Conservation (phyloP, 2,113 vertebrate genomes). For the Poeciliopsis turrubarensis region DNA sequence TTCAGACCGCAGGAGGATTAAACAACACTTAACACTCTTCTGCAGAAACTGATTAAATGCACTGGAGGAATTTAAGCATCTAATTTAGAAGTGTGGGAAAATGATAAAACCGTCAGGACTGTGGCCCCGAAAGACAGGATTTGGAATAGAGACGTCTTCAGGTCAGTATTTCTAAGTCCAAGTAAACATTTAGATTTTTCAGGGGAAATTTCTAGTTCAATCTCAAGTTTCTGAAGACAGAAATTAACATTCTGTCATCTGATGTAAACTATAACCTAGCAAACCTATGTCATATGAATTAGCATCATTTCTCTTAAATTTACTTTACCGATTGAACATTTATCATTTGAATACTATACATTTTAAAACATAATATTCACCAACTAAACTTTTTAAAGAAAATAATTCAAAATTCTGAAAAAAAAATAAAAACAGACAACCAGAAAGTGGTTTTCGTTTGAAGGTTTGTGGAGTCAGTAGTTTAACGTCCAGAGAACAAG, state of each 20-base stretch:
- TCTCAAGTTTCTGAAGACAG: background rate
- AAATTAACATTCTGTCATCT: background rate
- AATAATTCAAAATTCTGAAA: background rate
- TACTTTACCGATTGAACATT: background rate
- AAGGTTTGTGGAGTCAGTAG: background rate
- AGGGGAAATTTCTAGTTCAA: background rate
- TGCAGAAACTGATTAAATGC: background rate
- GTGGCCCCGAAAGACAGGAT: background rate
- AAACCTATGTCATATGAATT: background rate
- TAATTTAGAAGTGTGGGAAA: background rate
- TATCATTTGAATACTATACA: background rate
- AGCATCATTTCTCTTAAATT: background rate
- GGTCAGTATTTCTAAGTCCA: background rate
- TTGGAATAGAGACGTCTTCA: background rate
- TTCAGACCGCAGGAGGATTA: too few relatives aligned
- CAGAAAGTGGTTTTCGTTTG: too few relatives aligned
- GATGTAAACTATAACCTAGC: background rate
- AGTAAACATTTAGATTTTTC: background rate
- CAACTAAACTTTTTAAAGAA: background rate
- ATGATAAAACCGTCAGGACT: background rate
- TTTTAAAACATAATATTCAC: background rate
- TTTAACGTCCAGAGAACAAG: background rate
- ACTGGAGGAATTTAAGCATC: background rate
- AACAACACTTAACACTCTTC: background rate
- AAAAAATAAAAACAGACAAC: too few relatives aligned